Evolutionary conservation across 30 jellyfish, hydroid and myxozoan genomes (phyloP).

Genomic region (Pelagia noctiluca): DNA sequence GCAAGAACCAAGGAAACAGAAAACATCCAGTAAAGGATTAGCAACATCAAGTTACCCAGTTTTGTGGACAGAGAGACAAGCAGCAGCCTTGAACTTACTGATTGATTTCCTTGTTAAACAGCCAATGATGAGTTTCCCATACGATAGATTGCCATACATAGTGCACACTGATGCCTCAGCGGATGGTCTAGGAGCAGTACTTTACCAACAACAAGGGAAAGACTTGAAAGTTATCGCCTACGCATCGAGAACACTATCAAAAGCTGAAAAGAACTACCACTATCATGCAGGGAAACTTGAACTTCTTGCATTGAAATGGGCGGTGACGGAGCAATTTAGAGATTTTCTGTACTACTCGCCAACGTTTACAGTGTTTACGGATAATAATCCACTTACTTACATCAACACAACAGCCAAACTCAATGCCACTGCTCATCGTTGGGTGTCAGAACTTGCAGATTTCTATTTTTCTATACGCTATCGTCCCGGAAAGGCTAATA

Average conservation of each 20-base stretch:
- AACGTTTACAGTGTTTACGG: background rate
- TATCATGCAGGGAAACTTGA: slow-evolving; percentile 22
- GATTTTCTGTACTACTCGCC: slow-evolving; percentile 14
- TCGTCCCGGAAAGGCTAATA: slow-evolving; percentile 18
- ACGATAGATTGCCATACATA: background rate
- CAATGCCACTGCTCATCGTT: slow-evolving; percentile 20
- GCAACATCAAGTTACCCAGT: background rate
- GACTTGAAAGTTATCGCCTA: slow-evolving; percentile 22
- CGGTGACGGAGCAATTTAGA: slow-evolving; percentile 17
- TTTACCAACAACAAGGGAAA: slow-evolving; percentile 9
- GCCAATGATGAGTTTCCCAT: slow-evolving; percentile 30
- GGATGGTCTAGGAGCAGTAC: too few relatives aligned
- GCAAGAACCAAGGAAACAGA: background rate
- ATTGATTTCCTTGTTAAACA: background rate
- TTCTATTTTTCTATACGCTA: background rate
- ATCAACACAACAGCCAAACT: slow-evolving; percentile 28
- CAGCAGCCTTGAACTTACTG: background rate
- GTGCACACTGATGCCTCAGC: slow-evolving; percentile 23
- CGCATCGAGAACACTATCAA: slow-evolving; percentile 28
- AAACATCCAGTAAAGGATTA: background rate
- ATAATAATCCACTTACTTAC: slow-evolving; percentile 18
- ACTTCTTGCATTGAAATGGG: slow-evolving; percentile 35
- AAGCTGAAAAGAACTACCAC: slow-evolving; percentile 40
- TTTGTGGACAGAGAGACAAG: background rate
- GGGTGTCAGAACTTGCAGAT: slow-evolving; percentile 22